phyloP scores from a whole-genome alignment of 2,888 invertebrate genomes.

The Onthophagus sagittarius region DNA sequence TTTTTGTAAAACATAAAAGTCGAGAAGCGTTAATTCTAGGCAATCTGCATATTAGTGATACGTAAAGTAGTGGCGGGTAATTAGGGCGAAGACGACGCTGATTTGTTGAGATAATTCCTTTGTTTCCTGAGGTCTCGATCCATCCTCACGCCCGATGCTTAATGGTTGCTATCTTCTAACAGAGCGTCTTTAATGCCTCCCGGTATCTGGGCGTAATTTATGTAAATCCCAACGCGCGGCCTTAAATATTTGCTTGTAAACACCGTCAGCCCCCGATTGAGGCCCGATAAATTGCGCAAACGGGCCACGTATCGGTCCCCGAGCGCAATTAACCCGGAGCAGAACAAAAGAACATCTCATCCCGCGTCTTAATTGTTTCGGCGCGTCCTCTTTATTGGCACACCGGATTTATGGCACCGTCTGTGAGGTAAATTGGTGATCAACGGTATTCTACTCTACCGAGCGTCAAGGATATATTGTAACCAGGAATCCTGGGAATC shows the following conservation, averaged over 20 bases:
- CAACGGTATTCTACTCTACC: constrained; percentile 40
- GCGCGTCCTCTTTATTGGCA: constrained; percentile 35
- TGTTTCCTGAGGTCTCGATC: not conserved
- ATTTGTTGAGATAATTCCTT: not conserved
- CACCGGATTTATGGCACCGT: constrained; percentile 43
- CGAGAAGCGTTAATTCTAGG: not conserved
- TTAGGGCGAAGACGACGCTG: not conserved
- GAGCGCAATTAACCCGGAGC: not conserved
- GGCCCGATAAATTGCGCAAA: not conserved
- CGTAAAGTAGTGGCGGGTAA: not conserved
- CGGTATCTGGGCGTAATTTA: not conserved
- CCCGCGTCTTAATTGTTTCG: constrained; percentile 25
- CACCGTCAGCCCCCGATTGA: not conserved
- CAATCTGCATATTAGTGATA: not conserved
- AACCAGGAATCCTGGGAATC: constrained; percentile 42
- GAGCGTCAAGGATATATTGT: constrained; percentile 40
- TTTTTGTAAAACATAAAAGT: not conserved
- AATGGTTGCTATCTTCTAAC: not conserved
- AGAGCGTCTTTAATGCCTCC: not conserved
- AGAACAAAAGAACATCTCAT: constrained; percentile 14
- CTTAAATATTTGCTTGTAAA: not conserved
- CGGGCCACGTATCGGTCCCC: not conserved
- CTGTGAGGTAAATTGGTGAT: constrained; percentile 48
- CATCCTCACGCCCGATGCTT: not conserved
- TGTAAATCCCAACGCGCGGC: not conserved